phyloP scores from a whole-genome alignment of 1,140 invertebrate genomes.

The Aphaenogaster rudis region DNA sequence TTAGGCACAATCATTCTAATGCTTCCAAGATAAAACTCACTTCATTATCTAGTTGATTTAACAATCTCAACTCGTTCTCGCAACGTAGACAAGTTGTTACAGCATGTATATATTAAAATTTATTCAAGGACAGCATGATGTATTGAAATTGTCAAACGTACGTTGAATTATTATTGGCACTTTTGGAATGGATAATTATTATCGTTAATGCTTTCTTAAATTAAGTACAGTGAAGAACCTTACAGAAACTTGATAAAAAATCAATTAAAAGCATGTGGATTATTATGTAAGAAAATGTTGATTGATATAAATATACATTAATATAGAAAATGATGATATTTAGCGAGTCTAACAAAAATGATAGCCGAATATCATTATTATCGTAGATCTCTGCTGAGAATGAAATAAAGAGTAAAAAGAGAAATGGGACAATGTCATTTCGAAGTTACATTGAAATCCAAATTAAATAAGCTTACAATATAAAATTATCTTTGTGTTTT shows the following conservation, averaged over 20 bases:
- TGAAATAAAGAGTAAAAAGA: not conserved
- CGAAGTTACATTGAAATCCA: not conserved
- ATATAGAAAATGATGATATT: not conserved
- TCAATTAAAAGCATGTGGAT: not conserved
- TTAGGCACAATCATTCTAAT: conserved; percentile 35
- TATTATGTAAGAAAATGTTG: not conserved
- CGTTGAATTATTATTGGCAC: not conserved
- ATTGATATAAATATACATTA: not conserved
- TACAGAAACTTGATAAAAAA: not conserved
- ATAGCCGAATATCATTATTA: not conserved
- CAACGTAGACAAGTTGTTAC: conserved; percentile 46
- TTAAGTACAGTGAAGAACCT: not conserved
- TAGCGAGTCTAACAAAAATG: not conserved
- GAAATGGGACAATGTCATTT: not conserved
- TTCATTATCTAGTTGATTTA: not conserved
- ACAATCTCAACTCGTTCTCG: not conserved
- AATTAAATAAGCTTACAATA: not conserved
- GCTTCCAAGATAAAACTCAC: conserved; percentile 11
- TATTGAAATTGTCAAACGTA: not conserved
- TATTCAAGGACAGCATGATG: conserved; percentile 2
- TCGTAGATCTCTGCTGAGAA: not conserved
- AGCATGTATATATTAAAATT: not conserved
- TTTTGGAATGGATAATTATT: not conserved
- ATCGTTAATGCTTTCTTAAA: not conserved
- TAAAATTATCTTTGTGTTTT: not conserved